Conservation (phyloP, 2,888 invertebrate genomes). For the Drosophila borborema region DNA sequence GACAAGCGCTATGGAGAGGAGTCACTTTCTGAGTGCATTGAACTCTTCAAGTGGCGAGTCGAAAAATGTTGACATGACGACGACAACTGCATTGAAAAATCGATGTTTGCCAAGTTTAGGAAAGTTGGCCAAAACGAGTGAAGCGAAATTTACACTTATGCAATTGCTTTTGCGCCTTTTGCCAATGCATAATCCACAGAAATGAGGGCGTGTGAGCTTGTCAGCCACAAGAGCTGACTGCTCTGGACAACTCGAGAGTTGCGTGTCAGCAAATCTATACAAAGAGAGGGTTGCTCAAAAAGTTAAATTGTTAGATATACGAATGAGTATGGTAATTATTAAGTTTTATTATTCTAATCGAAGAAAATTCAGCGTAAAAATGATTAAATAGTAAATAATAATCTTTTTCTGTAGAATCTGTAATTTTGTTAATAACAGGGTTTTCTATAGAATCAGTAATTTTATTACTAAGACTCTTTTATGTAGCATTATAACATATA, state of each 20-base stretch:
- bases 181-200: slow-evolving; percentile 45
- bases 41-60: slow-evolving; percentile 34
- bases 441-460: too few relatives aligned
- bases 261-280: slow-evolving; percentile 14
- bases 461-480: too few relatives aligned
- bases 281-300: not conserved
- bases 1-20: slow-evolving; percentile 18
- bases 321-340: not conserved
- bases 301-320: not conserved
- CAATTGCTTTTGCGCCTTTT: slow-evolving; percentile 36
- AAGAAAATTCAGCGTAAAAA: not conserved
- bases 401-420: too few relatives aligned
- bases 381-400: not conserved
- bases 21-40: slow-evolving; percentile 36
- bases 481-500: too few relatives aligned
- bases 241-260: slow-evolving; percentile 21
- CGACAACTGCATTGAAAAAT: slow-evolving; percentile 62
- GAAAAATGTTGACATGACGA: slow-evolving; percentile 44
- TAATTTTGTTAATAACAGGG: too few relatives aligned
- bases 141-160: slow-evolving; percentile 43
- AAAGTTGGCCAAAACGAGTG: slow-evolving; percentile 30
- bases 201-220: slow-evolving; percentile 53
- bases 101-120: slow-evolving; percentile 36
- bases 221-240: slow-evolving; percentile 36
- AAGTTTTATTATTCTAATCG: too few relatives aligned